Percentiles rank a stretch among this genome's conserved stretches.
Conservation (phyloP, 2,888 invertebrate species). For the Drosophila setosimentum region DNA sequence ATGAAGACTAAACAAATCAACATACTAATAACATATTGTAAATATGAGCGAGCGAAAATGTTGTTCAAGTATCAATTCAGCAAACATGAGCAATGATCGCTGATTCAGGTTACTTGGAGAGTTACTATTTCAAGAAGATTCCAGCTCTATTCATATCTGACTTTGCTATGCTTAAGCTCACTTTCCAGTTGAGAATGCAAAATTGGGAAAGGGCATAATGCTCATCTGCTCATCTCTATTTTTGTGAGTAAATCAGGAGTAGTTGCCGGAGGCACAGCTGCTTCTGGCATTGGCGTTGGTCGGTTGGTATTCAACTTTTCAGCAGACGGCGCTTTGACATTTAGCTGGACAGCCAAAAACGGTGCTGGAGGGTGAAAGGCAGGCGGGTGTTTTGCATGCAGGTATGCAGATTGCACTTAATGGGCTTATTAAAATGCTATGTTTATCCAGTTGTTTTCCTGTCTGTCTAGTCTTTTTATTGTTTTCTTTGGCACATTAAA, state of each 20-base stretch:
- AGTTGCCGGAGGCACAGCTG: slow-evolving; percentile 58
- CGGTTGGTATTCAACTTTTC: slow-evolving; percentile 42
- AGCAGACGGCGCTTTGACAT: slow-evolving; percentile 41
- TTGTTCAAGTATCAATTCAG: neutral
- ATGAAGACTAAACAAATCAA: neutral
- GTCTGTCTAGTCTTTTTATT: slow-evolving; percentile 14
- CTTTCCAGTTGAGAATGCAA: neutral
- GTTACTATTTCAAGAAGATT: neutral
- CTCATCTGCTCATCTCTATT: neutral
- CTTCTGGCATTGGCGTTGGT: slow-evolving; percentile 43
- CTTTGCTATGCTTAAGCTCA: neutral
- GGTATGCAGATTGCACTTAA: slow-evolving; percentile 56
- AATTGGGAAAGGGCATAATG: neutral
- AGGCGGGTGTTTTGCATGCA: slow-evolving; percentile 5
- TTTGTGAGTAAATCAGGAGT: neutral
- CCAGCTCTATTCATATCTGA: neutral
- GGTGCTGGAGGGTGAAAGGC: neutral
- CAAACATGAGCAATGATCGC: neutral
- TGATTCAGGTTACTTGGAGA: neutral
- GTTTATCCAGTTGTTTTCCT: slow-evolving; percentile 20
- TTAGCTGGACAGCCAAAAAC: slow-evolving; percentile 2
- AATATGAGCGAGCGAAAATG: neutral
- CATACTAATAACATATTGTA: neutral
- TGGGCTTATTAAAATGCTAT: slow-evolving; percentile 72
- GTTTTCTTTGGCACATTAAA: slow-evolving; percentile 58